Conservation (phyloP, 30 jellyfish, hydroid and myxozoan genomes). For the Nemopilema nomurai region DNA sequence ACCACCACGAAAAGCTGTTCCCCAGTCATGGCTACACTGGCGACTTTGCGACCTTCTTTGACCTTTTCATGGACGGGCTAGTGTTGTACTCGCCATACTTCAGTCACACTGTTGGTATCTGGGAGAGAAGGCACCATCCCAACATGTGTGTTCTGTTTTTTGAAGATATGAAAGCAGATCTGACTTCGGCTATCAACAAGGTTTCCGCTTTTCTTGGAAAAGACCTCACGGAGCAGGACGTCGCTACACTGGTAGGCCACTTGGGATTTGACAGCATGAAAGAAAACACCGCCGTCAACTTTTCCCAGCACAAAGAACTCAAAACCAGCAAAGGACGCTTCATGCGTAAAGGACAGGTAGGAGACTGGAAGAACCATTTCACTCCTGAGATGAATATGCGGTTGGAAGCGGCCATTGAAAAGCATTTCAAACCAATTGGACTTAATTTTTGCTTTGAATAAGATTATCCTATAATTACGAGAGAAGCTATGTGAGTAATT, state of each 20-base stretch:
- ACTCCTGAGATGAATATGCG: conserved; percentile 19
- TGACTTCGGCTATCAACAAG: neutral
- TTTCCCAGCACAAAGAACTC: neutral
- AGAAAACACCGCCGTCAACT: neutral
- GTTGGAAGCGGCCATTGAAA: conserved; percentile 16
- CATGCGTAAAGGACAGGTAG: conserved; percentile 27
- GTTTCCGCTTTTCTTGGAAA: conserved; percentile 19
- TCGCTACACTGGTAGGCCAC: neutral
- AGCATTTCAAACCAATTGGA: conserved; percentile 26
- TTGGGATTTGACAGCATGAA: conserved; percentile 18
- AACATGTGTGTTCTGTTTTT: conserved; percentile 8
- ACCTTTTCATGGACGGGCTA: neutral
- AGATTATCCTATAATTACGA: neutral
- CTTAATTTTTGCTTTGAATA: conserved; percentile 19
- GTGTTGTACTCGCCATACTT: conserved; percentile 12
- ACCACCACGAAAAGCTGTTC: conserved; percentile 22
- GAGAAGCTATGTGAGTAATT: no score
- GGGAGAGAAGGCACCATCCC: conserved; percentile 22
- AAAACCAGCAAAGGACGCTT: neutral
- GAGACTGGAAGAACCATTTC: conserved; percentile 27
- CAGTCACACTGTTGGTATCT: neutral
- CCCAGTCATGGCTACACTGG: conserved; percentile 5
- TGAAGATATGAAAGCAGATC: conserved; percentile 33
- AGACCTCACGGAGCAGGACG: neutral
- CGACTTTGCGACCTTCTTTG: conserved; percentile 34